These are phyloP conservation scores for Otocyon megalotis DNA, from an alignment of 2,113 vertebrate genomes.

Conservation along the genomic window DNA sequence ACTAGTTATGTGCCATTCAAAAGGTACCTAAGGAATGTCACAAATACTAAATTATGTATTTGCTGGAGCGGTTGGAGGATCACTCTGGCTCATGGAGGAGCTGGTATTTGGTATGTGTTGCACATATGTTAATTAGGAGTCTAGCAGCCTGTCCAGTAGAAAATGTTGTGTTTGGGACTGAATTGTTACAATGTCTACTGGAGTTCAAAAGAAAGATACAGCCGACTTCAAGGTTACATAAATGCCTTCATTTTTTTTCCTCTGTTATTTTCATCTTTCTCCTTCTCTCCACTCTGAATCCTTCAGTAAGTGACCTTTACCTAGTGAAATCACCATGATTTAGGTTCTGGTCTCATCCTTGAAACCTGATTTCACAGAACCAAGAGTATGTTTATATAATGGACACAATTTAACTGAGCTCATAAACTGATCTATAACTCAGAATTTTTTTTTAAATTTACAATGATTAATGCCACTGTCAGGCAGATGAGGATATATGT, in stretches of 20 bases:
- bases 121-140: background rate
- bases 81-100: background rate
- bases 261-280: background rate
- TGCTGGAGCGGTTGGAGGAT: background rate
- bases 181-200: background rate
- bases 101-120: background rate
- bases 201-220: background rate
- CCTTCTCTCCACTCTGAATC: background rate
- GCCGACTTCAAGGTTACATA: background rate
- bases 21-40: background rate
- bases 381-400: background rate
- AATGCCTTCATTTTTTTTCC: background rate
- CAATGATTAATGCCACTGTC: background rate
- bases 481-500: background rate
- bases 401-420: background rate
- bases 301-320: background rate
- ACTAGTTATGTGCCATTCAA: background rate
- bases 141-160: background rate
- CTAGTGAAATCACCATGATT: background rate
- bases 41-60: background rate
- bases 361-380: background rate
- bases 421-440: background rate
- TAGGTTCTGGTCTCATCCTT: constrained; percentile 7
- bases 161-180: background rate
- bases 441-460: background rate